Evolutionary conservation across 37 sponge, comb jelly and placozoan species (phyloP), one percentile per base, ranked within the genome.

Genomic region (Ephydatia muelleri): DNA sequence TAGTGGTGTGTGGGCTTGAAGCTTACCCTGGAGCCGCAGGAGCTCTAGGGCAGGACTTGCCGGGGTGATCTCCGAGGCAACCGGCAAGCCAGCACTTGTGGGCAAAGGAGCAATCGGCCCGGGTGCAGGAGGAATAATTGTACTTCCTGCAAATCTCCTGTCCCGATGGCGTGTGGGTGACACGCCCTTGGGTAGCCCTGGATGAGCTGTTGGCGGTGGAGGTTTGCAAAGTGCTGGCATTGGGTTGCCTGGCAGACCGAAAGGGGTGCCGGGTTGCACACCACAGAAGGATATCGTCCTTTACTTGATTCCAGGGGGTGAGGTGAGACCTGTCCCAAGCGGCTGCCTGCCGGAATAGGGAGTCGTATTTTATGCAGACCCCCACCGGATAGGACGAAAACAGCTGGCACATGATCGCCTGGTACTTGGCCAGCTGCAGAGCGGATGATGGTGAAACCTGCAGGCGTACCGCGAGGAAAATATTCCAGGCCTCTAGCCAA

Each of bases 401-500:
- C 27, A 76, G 26, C 76, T 65, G 75, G 38, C 48, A 35, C 38
- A 84, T 78, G 38, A 77, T 16, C 5, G 79, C 70, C 79, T 85
- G 86, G 68, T 85, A 85, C 34, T 77, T 77, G 64, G 36, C 71
- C 23, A 85, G 70, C 30, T 85, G 79, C 47, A 85, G 57, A 49
- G 86, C 86, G 12, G 39, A 64, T 31, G 26, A n/a, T 47, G 77
- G 84, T 22, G n/a, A 35, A 40, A 23, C 57, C 35, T 38, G 37
- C 22, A 76, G 68, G 26, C 38, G 65, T 8, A 49, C 67, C 29
- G 67, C 57, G 9, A 75, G 30, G 48, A 78, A 85, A 49, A 37
- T 70, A 72, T 85, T 85, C 86, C 86, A 85, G 0, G 86, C 86
- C 68, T 85, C 79, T 14, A 85, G 30, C 86, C 86, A 85, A 5